Base-by-base conservation (phyloP, 2,113 vertebrate species). In the Bostrychus sinensis region DNA sequence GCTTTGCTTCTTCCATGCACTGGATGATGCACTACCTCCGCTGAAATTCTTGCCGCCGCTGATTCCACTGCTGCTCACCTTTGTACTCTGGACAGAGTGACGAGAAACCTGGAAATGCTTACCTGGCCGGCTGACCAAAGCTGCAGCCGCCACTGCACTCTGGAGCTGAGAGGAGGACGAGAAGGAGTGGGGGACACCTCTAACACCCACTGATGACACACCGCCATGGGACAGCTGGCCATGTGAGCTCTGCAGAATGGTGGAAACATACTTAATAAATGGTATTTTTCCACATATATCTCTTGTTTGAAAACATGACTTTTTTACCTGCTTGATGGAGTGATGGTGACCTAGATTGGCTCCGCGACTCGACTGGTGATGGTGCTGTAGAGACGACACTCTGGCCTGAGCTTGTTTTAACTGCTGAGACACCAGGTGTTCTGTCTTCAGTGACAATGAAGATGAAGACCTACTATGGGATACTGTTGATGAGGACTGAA, bases 141-240 rank as follows among this genome's bases (percentile, higher is more conserved):
- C 86, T 7, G 93, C 93, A 58, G 94, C 94, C 7, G 91, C 91
- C 63, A 92, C 73, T 7, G 95, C 75, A 2, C 93, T 96, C 91
- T 96, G 94, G 80, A 98, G 91, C 90, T 98, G 98, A 66, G 95
- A 93, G n/a, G 96, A 94, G 73, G 92, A 93, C 75, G 95, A 95
- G 85, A 97, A 99, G 6, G 94, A 87, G 88, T 97, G 96, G 87
- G 95, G 87, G 72, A 95, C 85, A 0, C 92, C 92, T 19, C 95
- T 91, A 6, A 95, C 69, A 30, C 84, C 86, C 1, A 91, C 48
- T 1, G 93, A 82, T 36, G 92, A 80, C 14, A 88, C 58, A 57
- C 89, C 69, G 25, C 93, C 89, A 59, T 94, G 93, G 75, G 94
- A 93, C 83, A 96, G 91, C 89, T 95, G 95, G 75, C 93, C 92